These are phyloP conservation scores for Anoplolepis gracilipes DNA, from an alignment of 1,140 invertebrate genomes.

Conservation along the genomic window DNA sequence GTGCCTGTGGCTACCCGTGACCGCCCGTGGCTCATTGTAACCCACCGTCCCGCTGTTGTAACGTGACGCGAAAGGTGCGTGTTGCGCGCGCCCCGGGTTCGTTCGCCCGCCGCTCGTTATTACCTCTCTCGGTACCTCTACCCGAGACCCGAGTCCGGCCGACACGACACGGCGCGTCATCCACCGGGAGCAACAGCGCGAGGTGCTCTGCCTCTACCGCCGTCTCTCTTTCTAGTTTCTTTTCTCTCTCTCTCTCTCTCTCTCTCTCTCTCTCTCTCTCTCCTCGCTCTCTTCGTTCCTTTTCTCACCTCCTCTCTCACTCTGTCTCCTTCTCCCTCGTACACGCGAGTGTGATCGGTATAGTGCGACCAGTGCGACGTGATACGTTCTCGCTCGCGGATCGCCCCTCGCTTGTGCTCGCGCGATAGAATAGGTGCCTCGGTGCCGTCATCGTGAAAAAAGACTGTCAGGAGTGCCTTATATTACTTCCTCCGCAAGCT, in stretches of 20 bases:
- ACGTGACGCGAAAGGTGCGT: slow-evolving; percentile 80
- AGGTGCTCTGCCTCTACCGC: slow-evolving; percentile 27
- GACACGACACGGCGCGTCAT: slow-evolving; percentile 21
- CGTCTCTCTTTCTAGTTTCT: neutral
- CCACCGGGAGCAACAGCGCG: slow-evolving; percentile 46
- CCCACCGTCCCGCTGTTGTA: slow-evolving; percentile 65
- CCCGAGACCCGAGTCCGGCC: slow-evolving; percentile 12
- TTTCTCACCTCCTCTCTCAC: neutral
- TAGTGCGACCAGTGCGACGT: slow-evolving; percentile 60
- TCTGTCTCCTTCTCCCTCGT: slow-evolving; percentile 27
- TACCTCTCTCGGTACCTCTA: slow-evolving; percentile 55
- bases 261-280: neutral
- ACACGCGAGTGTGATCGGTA: slow-evolving; percentile 60
- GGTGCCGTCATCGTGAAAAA: slow-evolving; percentile 59
- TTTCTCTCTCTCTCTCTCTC: neutral
- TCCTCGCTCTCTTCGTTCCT: neutral
- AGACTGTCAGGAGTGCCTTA: slow-evolving; percentile 70
- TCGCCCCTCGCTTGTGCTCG: slow-evolving; percentile 33
- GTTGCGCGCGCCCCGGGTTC: slow-evolving; percentile 34
- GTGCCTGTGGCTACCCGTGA: slow-evolving; percentile 73
- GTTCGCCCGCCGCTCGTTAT: slow-evolving; percentile 28
- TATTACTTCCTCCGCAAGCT: slow-evolving; percentile 21
- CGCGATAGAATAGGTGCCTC: slow-evolving; percentile 51
- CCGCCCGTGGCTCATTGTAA: slow-evolving; percentile 75
- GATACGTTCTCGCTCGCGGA: slow-evolving; percentile 48